Conservation (phyloP, 1,140 invertebrate genomes). For the Drosophila pectinifera region DNA sequence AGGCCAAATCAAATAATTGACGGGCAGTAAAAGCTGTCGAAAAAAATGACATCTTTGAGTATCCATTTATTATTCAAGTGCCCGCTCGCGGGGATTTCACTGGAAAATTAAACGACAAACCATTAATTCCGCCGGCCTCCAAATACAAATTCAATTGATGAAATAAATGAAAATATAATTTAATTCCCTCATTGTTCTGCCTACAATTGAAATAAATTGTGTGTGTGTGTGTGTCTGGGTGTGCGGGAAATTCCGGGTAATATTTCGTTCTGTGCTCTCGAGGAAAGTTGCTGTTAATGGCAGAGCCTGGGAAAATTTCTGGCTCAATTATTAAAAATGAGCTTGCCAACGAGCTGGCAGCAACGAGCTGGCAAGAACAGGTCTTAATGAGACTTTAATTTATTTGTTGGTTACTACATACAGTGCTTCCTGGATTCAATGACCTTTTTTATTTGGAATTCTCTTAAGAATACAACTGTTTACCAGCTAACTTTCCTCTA, state of each 20-base stretch:
- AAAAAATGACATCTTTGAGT: slow-evolving; percentile 25
- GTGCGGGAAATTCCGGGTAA: slow-evolving; percentile 6
- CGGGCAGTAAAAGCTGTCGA: slow-evolving; percentile 26
- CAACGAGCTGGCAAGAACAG: slow-evolving; percentile 12
- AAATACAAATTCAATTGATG: slow-evolving; percentile 40
- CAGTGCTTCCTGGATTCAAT: neutral
- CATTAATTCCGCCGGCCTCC: slow-evolving; percentile 29
- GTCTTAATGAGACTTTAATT: slow-evolving; percentile 54
- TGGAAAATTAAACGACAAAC: slow-evolving; percentile 40
- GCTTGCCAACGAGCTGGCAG: slow-evolving; percentile 29
- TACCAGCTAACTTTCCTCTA: neutral
- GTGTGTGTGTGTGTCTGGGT: neutral
- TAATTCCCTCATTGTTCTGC: neutral
- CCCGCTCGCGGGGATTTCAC: neutral
- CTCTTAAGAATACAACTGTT: neutral
- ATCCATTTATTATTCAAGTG: slow-evolving; percentile 30
- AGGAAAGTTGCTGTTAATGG: slow-evolving; percentile 44
- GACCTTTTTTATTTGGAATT: neutral
- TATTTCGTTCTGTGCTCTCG: slow-evolving; percentile 7
- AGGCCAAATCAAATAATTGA: slow-evolving; percentile 61
- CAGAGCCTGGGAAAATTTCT: neutral
- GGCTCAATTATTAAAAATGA: slow-evolving; percentile 53
- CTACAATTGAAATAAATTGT: slow-evolving; percentile 7
- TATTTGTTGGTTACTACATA: slow-evolving; percentile 10
- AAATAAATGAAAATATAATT: slow-evolving; percentile 45